phyloP scores from a whole-genome alignment of 2,888 invertebrate genomes.

The Smittia sp. region DNA sequence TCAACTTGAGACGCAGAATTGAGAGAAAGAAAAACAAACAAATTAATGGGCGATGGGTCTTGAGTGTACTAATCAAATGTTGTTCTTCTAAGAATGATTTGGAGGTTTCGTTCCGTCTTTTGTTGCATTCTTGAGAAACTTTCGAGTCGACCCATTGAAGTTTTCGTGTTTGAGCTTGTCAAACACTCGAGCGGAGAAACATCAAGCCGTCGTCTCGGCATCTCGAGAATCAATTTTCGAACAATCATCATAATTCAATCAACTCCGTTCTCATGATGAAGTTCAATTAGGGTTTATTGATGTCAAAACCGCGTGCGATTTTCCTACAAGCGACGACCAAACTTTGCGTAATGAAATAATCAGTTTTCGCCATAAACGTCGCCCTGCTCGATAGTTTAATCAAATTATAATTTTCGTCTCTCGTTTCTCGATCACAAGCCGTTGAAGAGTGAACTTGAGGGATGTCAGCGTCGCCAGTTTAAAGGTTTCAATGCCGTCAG shows the following conservation, averaged over 20 bases:
- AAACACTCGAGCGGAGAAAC: not conserved
- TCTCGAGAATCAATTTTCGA: not conserved
- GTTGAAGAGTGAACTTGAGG: too few relatives aligned
- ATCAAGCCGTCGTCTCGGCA: not conserved
- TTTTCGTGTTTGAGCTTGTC: too few relatives aligned
- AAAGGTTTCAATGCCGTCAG: too few relatives aligned
- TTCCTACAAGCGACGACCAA: too few relatives aligned
- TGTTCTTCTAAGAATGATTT: not conserved
- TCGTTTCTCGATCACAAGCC: too few relatives aligned
- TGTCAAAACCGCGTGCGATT: constrained; percentile 19
- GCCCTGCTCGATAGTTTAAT: too few relatives aligned
- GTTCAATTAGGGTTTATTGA: constrained; percentile 28
- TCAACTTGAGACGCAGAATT: not conserved
- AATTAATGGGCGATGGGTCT: not conserved
- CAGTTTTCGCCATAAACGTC: too few relatives aligned
- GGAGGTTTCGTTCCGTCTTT: not conserved
- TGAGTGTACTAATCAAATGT: not conserved
- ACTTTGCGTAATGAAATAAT: too few relatives aligned
- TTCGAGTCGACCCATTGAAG: too few relatives aligned
- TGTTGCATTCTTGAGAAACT: too few relatives aligned
- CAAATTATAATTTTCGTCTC: too few relatives aligned
- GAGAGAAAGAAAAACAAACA: not conserved
- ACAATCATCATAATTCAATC: constrained; percentile 19
- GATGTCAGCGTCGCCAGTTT: too few relatives aligned
- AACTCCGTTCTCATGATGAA: not conserved